Base-by-base conservation (phyloP, 1,140 invertebrate species). In the Hycleus phaleratus region DNA sequence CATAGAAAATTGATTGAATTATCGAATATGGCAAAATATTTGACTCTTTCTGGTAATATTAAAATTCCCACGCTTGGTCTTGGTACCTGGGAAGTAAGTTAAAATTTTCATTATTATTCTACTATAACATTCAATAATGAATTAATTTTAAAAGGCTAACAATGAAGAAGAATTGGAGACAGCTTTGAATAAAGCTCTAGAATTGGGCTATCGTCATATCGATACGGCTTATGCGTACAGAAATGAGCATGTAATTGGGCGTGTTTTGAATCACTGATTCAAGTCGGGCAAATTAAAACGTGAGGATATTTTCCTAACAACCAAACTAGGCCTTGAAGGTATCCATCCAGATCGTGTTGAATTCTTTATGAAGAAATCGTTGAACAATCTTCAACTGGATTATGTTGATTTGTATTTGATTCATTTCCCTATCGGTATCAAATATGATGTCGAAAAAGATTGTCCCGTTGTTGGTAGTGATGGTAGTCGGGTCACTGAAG, bases 351-450 rank as follows among this genome's bases (percentile, higher is more conserved):
- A 81, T 2, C 81, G 85, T 52, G 88, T 94, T 10, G 80, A 83
- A 59, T 83, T 83, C 40, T 88, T 81, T 60, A 71, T 93, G 18
- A 82, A 83, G 39, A 73, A 84, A 49, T 93, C 91, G 0, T 72
- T 95, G 26, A 73, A 81, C 47, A 82, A 81, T 42, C 74, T 94
- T n/a, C 81, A 86, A 60, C 67, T 91, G 51, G 81, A 87, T 53
- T 95, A 94, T 68, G 72, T 95, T 2, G 92, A 95, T 68, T 77
- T 95, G 53, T 94, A 92, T 71, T 74, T 95, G 7, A 79, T 94
- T 50, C 91, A 95, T 61, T 81, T 83, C 26, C 91, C 93, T 0
- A 87, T 90, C 70, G 81, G 78, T 2, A 83, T 86, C 55, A 71
- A 76, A 60, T 46, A 48, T 18, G 11, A 32, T 18, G 79, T 82